Evolutionary conservation across 2,888 invertebrate genomes (phyloP).

Genomic region (Nowickia ferox): DNA sequence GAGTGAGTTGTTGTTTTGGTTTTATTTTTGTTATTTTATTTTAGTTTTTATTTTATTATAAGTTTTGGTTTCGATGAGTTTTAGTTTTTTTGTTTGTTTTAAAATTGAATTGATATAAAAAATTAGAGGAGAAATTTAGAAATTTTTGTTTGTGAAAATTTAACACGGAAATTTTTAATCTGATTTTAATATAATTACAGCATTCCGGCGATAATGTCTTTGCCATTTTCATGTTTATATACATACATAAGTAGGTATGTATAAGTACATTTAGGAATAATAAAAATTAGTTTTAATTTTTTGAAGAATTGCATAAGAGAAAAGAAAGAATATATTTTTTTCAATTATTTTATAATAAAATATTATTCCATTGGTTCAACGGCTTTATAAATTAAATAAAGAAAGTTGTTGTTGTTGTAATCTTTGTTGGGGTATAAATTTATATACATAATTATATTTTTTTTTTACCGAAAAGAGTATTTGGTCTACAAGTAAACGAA

Average conservation of each 20-base stretch:
- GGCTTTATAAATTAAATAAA: not conserved
- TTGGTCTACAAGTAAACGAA: constrained; percentile 64
- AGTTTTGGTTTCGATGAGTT: constrained; percentile 62
- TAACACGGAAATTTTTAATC: not conserved
- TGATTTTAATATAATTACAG: constrained; percentile 1
- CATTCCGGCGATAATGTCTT: not conserved
- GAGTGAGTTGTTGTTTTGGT: constrained; percentile 77
- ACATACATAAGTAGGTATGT: too few species aligned
- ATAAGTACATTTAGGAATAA: too few species aligned
- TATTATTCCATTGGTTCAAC: not conserved
- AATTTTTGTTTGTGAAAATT: not conserved
- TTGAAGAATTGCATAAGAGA: too few species aligned
- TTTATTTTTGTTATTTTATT: constrained; percentile 70
- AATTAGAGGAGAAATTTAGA: not conserved
- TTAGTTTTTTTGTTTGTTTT: constrained; percentile 58
- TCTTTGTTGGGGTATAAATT: constrained; percentile 19
- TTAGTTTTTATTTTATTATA: constrained; percentile 49
- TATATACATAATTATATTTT: not conserved
- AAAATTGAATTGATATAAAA: constrained; percentile 64
- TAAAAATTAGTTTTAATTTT: too few species aligned
- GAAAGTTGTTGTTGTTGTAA: too few species aligned
- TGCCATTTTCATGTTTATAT: not conserved
- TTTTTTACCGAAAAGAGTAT: constrained; percentile 23
- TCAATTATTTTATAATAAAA: not conserved
- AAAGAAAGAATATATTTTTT: constrained; percentile 7